phyloP scores from a whole-genome alignment of 2,888 invertebrate species.

The Pollenia labialis region DNA sequence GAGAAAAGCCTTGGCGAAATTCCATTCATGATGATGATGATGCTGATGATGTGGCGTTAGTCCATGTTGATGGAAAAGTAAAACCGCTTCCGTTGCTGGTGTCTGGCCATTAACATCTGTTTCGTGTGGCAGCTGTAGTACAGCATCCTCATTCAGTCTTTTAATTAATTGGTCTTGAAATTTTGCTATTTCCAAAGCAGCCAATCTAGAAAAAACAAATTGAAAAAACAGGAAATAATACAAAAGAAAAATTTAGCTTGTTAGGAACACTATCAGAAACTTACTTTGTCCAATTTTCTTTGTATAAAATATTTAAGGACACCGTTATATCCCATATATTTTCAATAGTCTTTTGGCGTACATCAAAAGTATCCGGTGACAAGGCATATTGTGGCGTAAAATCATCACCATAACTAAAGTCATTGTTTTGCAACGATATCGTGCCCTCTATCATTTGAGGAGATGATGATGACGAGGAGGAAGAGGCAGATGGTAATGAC shows the following conservation, averaged over 20 bases:
- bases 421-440: slow-evolving; percentile 75
- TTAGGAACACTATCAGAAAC: slow-evolving; percentile 83
- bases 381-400: slow-evolving; percentile 80
- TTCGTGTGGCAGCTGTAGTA: slow-evolving; percentile 86
- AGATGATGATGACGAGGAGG: slow-evolving; percentile 50
- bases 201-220: slow-evolving; percentile 79
- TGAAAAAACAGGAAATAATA: not conserved
- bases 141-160: slow-evolving; percentile 91
- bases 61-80: slow-evolving; percentile 81
- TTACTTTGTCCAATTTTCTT: slow-evolving; percentile 94
- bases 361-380: slow-evolving; percentile 85
- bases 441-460: slow-evolving; percentile 70
- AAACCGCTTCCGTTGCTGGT: slow-evolving; percentile 84
- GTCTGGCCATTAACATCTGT: slow-evolving; percentile 84
- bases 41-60: slow-evolving; percentile 85
- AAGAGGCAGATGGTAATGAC: slow-evolving; percentile 16
- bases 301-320: slow-evolving; percentile 93
- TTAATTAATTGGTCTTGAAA: slow-evolving; percentile 94
- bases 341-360: slow-evolving; percentile 90
- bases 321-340: slow-evolving; percentile 96
- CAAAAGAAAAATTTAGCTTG: not conserved
- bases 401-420: slow-evolving; percentile 81
- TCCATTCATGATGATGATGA: slow-evolving; percentile 87
- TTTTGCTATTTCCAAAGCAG: slow-evolving; percentile 85
- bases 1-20: slow-evolving; percentile 95